Conservation (phyloP, 2,797 vertebrate species). For the Dallia pectoralis region DNA sequence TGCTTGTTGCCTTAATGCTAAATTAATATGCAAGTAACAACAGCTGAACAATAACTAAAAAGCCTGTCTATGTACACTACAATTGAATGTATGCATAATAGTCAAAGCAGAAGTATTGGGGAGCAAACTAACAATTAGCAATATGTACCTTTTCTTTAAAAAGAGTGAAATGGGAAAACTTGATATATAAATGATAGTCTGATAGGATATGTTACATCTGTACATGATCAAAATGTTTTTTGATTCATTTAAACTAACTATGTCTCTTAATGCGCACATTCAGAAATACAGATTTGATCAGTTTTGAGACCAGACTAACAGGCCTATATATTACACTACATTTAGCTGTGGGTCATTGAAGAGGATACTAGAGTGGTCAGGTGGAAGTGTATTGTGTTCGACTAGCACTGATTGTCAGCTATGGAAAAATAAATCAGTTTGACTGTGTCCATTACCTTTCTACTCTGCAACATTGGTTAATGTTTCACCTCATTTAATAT, state of each 20-base stretch:
- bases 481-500: background rate
- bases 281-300: background rate
- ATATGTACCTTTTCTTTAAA: background rate
- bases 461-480: background rate
- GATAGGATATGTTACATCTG: background rate
- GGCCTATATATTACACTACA: background rate
- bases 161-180: background rate
- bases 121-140: background rate
- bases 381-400: background rate
- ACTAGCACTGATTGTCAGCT: background rate
- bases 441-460: background rate
- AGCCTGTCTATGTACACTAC: background rate
- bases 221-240: background rate
- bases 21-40: constrained; percentile 26
- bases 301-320: background rate
- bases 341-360: background rate
- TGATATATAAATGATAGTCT: background rate
- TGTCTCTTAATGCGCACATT: background rate
- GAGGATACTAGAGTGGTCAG: background rate
- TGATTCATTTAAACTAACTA: background rate
- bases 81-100: background rate
- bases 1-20: background rate
- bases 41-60: background rate
- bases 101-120: background rate
- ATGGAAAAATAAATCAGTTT: background rate